Evolutionary conservation across 2,113 vertebrate genomes (phyloP).

Genomic region (Ceyx cyanopectus): DNA sequence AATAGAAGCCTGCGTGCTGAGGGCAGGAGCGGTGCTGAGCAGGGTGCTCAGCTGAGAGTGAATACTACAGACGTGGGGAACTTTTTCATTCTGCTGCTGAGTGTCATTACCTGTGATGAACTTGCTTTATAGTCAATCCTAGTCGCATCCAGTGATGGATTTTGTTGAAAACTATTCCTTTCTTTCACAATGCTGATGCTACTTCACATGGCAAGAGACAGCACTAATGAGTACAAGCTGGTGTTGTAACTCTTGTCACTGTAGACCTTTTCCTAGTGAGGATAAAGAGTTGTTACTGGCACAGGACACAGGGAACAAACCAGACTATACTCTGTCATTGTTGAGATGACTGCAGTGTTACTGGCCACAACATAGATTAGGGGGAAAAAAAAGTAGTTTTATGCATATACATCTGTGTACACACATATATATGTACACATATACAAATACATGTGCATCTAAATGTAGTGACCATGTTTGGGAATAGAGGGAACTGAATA

Average conservation of each 20-base stretch:
- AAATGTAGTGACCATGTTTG: not conserved
- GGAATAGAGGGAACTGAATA: not conserved
- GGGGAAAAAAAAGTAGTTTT: not conserved
- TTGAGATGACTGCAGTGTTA: not conserved
- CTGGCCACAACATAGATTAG: not conserved
- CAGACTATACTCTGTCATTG: not conserved
- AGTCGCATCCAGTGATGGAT: not conserved
- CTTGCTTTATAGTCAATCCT: not conserved
- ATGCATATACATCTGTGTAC: not conserved
- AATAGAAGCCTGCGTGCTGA: not conserved
- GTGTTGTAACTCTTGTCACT: not conserved
- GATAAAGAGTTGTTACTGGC: not conserved
- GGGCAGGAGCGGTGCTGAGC: not conserved
- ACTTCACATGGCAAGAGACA: not conserved
- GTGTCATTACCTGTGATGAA: not conserved
- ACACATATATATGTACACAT: not conserved
- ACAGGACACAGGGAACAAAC: not conserved
- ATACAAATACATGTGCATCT: not conserved
- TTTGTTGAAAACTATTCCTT: not conserved
- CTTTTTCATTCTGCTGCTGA: not conserved
- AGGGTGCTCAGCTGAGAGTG: not conserved
- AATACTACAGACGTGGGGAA: not conserved
- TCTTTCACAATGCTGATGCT: not conserved
- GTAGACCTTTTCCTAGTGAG: not conserved
- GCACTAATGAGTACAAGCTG: not conserved